These are phyloP conservation scores for Perca flavescens DNA, from an alignment of 2,113 vertebrate genomes.

Conservation along the genomic window DNA sequence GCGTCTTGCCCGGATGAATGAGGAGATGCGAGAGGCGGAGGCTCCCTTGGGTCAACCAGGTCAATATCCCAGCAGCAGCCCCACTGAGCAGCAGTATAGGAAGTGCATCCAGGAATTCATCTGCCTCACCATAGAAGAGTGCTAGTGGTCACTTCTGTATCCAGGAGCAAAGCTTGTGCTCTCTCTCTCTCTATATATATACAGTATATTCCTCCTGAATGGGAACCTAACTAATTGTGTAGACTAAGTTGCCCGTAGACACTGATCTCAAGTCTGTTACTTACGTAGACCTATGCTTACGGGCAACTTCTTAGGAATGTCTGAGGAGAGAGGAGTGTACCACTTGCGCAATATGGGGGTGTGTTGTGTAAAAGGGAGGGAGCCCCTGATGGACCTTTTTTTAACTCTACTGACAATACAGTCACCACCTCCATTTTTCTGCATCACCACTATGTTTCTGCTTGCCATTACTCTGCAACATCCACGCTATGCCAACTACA, in stretches of 20 bases:
- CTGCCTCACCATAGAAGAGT: constrained; percentile 88
- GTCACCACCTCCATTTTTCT: constrained; percentile 53
- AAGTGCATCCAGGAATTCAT: constrained; percentile 99
- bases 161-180: constrained; percentile 26
- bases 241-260: constrained; percentile 58
- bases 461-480: constrained; percentile 51
- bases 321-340: constrained; percentile 4
- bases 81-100: constrained; percentile 97
- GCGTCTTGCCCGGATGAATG: constrained; percentile 97
- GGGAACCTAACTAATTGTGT: constrained; percentile 19
- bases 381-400: constrained; percentile 69
- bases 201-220: constrained; percentile 31
- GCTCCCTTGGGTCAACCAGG: constrained; percentile 96
- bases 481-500: constrained; percentile 46
- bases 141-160: constrained; percentile 71
- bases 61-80: constrained; percentile 95
- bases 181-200: not conserved
- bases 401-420: constrained; percentile 66
- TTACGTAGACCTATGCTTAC: constrained; percentile 40
- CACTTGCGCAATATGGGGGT: constrained; percentile 10
- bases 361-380: constrained; percentile 28
- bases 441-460: constrained; percentile 56
- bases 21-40: constrained; percentile 98
- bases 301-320: constrained; percentile 45
- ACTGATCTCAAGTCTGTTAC: constrained; percentile 56